phyloP scores from a whole-genome alignment of 92 coral and sea anemone genomes.

The Porites divaricata region DNA sequence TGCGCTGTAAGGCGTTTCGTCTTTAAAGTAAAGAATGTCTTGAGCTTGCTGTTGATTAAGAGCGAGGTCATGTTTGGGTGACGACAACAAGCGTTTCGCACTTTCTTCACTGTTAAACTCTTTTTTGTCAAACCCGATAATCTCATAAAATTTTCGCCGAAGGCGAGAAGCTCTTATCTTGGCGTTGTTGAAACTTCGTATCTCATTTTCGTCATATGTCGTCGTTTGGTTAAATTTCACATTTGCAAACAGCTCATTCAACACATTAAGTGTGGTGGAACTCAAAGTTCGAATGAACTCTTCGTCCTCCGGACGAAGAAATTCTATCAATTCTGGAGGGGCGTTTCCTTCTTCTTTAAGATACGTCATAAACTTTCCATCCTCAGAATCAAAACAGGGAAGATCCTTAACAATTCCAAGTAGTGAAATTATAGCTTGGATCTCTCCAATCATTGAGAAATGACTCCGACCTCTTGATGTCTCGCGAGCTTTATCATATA shows the following conservation, averaged over 20 bases:
- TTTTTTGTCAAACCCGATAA: slow-evolving; percentile 55
- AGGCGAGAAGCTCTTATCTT: slow-evolving; percentile 56
- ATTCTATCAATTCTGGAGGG: slow-evolving; percentile 42
- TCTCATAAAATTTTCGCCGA: slow-evolving; percentile 61
- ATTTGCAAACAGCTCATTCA: slow-evolving; percentile 53
- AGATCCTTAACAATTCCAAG: slow-evolving; percentile 59
- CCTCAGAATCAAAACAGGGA: slow-evolving; percentile 39
- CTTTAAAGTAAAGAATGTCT: neutral
- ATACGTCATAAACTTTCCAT: slow-evolving; percentile 20
- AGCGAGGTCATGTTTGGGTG: no score
- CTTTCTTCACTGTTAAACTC: neutral
- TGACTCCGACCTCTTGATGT: neutral
- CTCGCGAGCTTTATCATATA: slow-evolving; percentile 48
- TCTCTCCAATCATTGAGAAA: slow-evolving; percentile 64
- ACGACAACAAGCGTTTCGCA: no score
- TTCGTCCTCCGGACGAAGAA: slow-evolving; percentile 40
- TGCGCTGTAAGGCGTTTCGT: neutral
- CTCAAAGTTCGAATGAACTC: no score
- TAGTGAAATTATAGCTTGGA: slow-evolving; percentile 43
- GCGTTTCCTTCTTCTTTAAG: slow-evolving; percentile 26
- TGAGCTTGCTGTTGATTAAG: no score
- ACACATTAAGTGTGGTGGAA: slow-evolving; percentile 36
- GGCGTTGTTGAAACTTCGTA: slow-evolving; percentile 40
- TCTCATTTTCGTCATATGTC: slow-evolving; percentile 46
- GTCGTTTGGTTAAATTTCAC: slow-evolving; percentile 47